A percentile compares a stretch with the other conserved stretches of the same genome.
Evolutionary conservation across 2,113 vertebrate species (phyloP).

Genomic region (Albula goreensis): DNA sequence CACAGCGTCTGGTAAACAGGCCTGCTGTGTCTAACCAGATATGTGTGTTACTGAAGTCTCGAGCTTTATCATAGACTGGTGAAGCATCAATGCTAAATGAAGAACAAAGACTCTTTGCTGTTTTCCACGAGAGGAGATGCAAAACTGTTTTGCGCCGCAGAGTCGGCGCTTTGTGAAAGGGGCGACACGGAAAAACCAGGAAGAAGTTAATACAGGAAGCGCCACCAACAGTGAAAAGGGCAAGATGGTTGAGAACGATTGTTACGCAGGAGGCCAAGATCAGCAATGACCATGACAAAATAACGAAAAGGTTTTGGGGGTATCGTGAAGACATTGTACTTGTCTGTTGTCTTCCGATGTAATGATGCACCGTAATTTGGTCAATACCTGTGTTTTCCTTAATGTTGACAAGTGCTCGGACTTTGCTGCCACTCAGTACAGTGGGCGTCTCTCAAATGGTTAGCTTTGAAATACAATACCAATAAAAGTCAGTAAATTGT

Average conservation of each 20-base stretch:
- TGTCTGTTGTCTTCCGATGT: not conserved
- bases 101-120: slow-evolving; percentile 32
- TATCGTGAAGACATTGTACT: not conserved
- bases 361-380: not conserved
- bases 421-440: no score
- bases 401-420: not conserved
- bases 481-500: no score
- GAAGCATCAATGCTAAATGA: not conserved
- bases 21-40: slow-evolving; percentile 32
- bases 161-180: not conserved
- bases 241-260: not conserved
- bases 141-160: not conserved
- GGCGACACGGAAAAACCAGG: not conserved
- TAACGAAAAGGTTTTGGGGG: not conserved
- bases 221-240: not conserved
- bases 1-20: slow-evolving; percentile 34
- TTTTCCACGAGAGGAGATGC: not conserved
- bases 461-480: no score
- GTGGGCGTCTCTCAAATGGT: no score
- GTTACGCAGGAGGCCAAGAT: not conserved
- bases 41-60: not conserved
- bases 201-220: not conserved
- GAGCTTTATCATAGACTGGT: not conserved
- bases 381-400: not conserved
- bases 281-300: not conserved